phyloP scores from a whole-genome alignment of 2,113 vertebrate species.

The Ifrita kowaldi region DNA sequence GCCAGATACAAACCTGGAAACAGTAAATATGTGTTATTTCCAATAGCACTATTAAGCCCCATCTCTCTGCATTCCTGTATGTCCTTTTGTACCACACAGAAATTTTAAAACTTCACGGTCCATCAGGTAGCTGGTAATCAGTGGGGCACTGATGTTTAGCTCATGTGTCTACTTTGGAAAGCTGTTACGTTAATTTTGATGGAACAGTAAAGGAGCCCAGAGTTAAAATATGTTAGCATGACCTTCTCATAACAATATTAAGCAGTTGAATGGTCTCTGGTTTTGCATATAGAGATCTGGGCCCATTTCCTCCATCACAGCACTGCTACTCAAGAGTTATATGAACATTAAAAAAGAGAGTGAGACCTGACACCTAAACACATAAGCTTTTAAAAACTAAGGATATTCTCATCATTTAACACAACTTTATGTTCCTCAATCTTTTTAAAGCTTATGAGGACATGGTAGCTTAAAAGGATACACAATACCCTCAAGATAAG shows the following conservation, averaged over 20 bases:
- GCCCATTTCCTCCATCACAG: not conserved
- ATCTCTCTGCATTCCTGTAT: not conserved
- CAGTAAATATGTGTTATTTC: not conserved
- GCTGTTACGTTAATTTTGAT: not conserved
- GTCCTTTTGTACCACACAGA: not conserved
- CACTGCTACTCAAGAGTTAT: not conserved
- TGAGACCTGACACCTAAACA: not conserved
- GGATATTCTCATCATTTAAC: not conserved
- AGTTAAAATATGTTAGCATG: not conserved
- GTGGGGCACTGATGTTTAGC: not conserved
- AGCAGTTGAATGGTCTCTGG: not conserved
- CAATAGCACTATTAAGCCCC: not conserved
- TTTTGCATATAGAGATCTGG: not conserved
- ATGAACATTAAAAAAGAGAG: not conserved
- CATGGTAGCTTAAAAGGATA: not conserved
- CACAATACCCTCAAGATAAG: not conserved
- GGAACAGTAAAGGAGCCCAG: not conserved
- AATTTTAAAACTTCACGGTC: not conserved
- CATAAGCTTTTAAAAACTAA: not conserved
- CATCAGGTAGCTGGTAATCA: not conserved
- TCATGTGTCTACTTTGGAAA: not conserved
- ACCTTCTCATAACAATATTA: not conserved
- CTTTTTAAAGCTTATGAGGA: not conserved
- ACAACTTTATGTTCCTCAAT: not conserved
- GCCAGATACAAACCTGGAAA: constrained; percentile 78